Base-by-base conservation (phyloP, 2,113 vertebrate species). In the Hemiscyllium ocellatum region DNA sequence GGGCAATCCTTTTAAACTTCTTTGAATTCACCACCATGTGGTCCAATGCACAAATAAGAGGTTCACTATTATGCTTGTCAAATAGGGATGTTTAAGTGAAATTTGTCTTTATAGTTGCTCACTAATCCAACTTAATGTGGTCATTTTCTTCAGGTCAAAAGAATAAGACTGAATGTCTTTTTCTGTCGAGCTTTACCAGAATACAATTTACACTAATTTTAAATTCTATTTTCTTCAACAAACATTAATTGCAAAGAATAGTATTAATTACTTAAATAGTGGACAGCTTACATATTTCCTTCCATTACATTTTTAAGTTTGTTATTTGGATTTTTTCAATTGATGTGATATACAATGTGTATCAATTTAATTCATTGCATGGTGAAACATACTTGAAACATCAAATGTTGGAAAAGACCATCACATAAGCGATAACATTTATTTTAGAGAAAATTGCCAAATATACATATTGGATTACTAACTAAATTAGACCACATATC, bases 391-490 rank as follows among this genome's bases (percentile, higher is more conserved):
- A 26, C 69, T 29, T 52, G 68, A 72, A 68, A 52, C 22, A 50
- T 3, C 94, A 95, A 76, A 26, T 94, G 20, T 72, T 29, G 37
- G 37, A 72, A 95, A 95, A 66, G 61, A 95, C 68, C 72, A 66
- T 95, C 37, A 94, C 66, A 50, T 94, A 37, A 69, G 70, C 68
- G 70, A 50, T 72, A 47, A 72, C 15, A 52, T 70, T 95, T 50
- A 70, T 50, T 70, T 72, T 76, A 70, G 70, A 52, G 94, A 24
- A 70, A 33, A 2, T 93, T 76, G 94, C 33, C 26, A 72, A 76
- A 95, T 95, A 95, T 72, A 52, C 24, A 76, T 52, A 95, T 52
- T 50, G 26, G 94, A 95, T 72, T 70, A 47, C 47, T 50, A 76
- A 47, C 47, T 12, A 6, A 47, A 72, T 76, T 95, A 95, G 94